Base-by-base conservation (phyloP, 1,140 invertebrate species). In the Pseudomyrmex cubaensis region DNA sequence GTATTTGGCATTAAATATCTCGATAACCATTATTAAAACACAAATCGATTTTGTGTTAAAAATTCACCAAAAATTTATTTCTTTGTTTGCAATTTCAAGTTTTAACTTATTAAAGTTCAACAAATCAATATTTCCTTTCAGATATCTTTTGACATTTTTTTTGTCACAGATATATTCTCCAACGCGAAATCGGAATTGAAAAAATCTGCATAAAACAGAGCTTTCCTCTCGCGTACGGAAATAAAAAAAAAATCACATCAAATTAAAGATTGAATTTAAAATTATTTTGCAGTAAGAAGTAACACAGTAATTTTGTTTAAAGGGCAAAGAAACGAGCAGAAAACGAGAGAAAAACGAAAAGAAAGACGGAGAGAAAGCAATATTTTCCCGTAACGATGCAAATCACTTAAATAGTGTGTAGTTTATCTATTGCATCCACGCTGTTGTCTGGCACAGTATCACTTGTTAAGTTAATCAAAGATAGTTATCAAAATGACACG, bases 401-500 rank as follows among this genome's bases (percentile, higher is more conserved):
- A 75, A 75, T 75, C 46, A 54, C 25, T 56, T 10, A 59, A 77
- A 78, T 83, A 62, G n/a, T 64, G 59, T 46, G 62, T 35, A 83
- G 82, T 74, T 87, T 64, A 57, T 69, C 56, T 67, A 62, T 80
- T 44, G 48, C 62, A 76, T 67, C 12, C 25, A 83, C 44, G 46
- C 22, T 22, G 52, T 50, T 83, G 44, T 44, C 17, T 20, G 35
- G 8, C 22, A 54, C 74, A 35, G 20, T 15, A 50, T 10, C 50
- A 83, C 52, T 84, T 73, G 62, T 73, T 83, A 84, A n/a, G 35
- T 25, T 50, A 83, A 83, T 61, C 22, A 63, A 5, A 17, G 66
- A 50, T 83, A 15, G 66, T 78, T 86, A 80, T 22, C 10, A 64
- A 25, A 54, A 57, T 69, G 63, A 63, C n/a, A 66, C 44, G 54